phyloP scores from a whole-genome alignment of 2,113 vertebrate genomes.

The Dicentrarchus labrax region DNA sequence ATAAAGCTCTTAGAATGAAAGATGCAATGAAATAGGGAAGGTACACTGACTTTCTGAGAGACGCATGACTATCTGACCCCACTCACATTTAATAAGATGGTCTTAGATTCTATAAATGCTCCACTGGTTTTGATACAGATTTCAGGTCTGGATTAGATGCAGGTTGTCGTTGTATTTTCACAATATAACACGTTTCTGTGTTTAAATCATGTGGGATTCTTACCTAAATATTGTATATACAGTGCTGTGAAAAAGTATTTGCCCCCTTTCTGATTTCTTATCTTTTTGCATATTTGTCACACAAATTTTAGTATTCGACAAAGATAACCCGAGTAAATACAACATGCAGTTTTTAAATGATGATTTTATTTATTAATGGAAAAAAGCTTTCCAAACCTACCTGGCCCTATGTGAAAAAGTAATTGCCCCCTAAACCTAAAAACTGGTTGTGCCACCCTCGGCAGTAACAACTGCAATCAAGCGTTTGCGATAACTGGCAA shows the following conservation, averaged over 20 bases:
- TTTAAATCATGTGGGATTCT: background rate
- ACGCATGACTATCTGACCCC: background rate
- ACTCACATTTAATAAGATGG: background rate
- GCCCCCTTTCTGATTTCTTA: no score
- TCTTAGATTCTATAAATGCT: background rate
- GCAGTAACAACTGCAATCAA: no score
- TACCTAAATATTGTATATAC: background rate
- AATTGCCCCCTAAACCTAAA: no score
- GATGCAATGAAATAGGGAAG: background rate
- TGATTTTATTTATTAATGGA: no score
- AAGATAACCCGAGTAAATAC: no score
- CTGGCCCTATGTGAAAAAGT: no score
- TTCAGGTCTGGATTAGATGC: background rate
- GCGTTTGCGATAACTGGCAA: no score
- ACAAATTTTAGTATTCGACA: no score
- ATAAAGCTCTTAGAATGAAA: slow-evolving; percentile 14
- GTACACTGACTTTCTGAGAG: background rate
- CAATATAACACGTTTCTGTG: background rate
- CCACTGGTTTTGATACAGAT: background rate
- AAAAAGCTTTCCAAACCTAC: no score
- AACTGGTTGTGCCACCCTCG: no score
- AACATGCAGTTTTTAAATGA: no score
- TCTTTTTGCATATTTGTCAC: no score
- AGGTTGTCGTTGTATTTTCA: background rate
- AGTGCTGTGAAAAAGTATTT: background rate